phyloP scores from a whole-genome alignment of 2,113 vertebrate species.

The Anas platyrhynchos region DNA sequence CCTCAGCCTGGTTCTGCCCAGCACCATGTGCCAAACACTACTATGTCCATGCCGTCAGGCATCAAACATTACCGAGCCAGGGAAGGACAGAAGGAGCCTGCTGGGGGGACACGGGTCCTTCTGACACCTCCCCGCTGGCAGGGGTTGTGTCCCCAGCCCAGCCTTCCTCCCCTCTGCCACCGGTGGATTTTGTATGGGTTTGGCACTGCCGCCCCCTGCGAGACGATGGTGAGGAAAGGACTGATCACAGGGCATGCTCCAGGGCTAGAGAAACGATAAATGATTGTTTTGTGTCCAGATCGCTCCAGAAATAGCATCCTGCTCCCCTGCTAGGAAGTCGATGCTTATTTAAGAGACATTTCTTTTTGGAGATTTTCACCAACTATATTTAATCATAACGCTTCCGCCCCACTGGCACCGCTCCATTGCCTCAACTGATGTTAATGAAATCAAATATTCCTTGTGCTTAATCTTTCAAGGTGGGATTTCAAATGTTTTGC shows the following conservation, averaged over 20 bases:
- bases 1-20: neutral
- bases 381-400: neutral
- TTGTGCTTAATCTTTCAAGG: neutral
- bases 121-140: neutral
- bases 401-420: neutral
- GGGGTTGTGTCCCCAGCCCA: neutral
- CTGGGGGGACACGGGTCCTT: no score
- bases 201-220: neutral
- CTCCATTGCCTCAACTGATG: neutral
- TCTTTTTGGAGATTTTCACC: neutral
- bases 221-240: neutral
- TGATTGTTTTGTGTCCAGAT: neutral
- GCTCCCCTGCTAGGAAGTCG: neutral
- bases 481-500: neutral
- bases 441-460: constrained; percentile 22
- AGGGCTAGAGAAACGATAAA: neutral
- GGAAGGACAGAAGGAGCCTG: no score
- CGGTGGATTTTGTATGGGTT: neutral
- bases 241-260: neutral
- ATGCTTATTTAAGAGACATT: neutral
- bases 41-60: accelerated
- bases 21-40: neutral
- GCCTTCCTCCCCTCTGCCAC: neutral
- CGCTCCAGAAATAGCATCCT: neutral
- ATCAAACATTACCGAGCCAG: no score